These are phyloP conservation scores for Ophioderma brevispina DNA, from an alignment of 35 echinoderm and acorn worm species.

Conservation along the genomic window DNA sequence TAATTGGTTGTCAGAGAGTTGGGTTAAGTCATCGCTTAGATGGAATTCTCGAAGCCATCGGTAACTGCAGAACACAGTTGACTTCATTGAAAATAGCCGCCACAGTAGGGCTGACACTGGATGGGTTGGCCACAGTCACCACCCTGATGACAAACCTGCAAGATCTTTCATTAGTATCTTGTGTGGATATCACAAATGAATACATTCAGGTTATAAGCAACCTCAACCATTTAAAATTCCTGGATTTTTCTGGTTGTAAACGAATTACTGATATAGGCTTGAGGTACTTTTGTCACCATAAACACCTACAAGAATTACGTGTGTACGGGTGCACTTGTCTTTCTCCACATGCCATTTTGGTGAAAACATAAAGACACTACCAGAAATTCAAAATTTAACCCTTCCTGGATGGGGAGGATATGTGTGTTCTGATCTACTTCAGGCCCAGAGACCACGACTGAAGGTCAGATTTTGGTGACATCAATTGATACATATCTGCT, in stretches of 20 bases:
- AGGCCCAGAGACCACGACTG: background rate
- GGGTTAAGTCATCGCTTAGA: background rate
- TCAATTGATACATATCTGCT: too few relatives aligned
- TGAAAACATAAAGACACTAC: background rate
- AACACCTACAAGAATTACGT: background rate
- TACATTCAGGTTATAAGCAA: background rate
- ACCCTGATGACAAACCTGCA: background rate
- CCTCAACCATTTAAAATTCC: background rate
- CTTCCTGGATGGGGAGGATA: background rate
- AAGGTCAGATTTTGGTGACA: constrained; percentile 3
- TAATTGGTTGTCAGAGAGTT: background rate
- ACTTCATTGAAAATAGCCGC: background rate
- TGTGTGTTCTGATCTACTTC: background rate
- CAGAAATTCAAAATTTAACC: background rate
- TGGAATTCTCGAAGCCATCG: background rate
- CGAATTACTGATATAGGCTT: background rate
- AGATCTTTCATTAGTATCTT: background rate
- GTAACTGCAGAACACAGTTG: background rate
- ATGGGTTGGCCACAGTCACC: background rate
- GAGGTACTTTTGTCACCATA: background rate
- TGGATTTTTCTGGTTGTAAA: background rate
- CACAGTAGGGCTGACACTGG: background rate
- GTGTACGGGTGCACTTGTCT: background rate
- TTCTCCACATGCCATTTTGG: background rate
- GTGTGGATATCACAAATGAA: background rate